Base-by-base conservation (phyloP, 2,113 vertebrate genomes). In the Dromaius novaehollandiae region DNA sequence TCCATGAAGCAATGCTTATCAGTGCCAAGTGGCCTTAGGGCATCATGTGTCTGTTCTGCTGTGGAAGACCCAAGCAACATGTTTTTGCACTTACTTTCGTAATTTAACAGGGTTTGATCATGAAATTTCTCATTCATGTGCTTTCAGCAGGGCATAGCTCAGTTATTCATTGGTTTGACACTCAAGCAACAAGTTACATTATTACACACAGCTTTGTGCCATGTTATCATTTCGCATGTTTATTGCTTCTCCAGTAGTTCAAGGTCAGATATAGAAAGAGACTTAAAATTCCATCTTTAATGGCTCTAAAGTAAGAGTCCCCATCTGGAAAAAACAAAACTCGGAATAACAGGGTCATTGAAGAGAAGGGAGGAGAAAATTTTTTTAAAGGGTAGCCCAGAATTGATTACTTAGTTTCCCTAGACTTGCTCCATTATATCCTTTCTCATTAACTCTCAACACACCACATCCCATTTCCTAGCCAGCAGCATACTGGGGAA, bases 121-220 rank as follows among this genome's bases (percentile, higher is more conserved):
- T 24, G 1, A 2, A 2, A 5, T 34, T 74, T 76, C 85, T 42
- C 8, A 0, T 8, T 16, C 0, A 2, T 7, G 30, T 0, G 2
- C 44, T 70, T 86, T 34, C 76, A 46, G 42, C 36, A 13, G 73
- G 81, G 60, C 38, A 64, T 11, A 0, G 46, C 46, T 48, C 46
- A 34, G 56, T 60, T 60, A 60, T 34, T 60, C 32, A 34, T 32
- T 58, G 32, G 24, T 71, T 86, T 51, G 74, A 70, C 75, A 28
- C 83, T 76, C 32, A 3, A 8, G 90, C 88, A 86, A 42, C 73
- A 66, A 78, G 90, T 89, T 86, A 7, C 2, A 15, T 13, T 40
- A 15, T 44, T 44, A 64, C 58, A 36, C 28, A 50, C 60, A 68
- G 89, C 75, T 85, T 74, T 14, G 0, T 36, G 63, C 75, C 3